phyloP scores from a whole-genome alignment of 2,888 invertebrate genomes.

The Scrobipalpa costella region DNA sequence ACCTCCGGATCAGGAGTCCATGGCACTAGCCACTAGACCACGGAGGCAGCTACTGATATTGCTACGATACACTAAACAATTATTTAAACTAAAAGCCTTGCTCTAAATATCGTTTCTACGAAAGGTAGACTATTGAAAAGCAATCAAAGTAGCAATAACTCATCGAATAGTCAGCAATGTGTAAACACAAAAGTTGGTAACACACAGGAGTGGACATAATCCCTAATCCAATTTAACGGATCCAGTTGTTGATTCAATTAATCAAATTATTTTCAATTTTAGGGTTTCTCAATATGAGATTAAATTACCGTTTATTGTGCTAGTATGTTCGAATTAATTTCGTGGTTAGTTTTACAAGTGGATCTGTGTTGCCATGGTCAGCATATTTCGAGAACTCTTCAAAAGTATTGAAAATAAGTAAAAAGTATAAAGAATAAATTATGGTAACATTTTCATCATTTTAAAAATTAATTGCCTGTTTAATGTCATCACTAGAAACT shows the following conservation, averaged over 20 bases:
- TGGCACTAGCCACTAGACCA: no score
- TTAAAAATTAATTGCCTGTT: no score
- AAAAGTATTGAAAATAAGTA: no score
- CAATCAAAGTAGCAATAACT: neutral
- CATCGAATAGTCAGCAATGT: neutral
- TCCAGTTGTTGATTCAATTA: slow-evolving; percentile 19
- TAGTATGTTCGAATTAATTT: slow-evolving; percentile 30
- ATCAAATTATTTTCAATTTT: slow-evolving; percentile 21
- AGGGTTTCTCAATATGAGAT: slow-evolving; percentile 18
- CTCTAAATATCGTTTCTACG: no score
- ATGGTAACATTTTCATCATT: no score
- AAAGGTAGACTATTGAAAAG: neutral
- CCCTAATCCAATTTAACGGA: slow-evolving; percentile 20
- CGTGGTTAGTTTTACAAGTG: slow-evolving; percentile 9
- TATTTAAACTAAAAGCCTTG: no score
- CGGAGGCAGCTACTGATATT: no score
- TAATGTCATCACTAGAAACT: no score
- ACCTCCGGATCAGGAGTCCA: no score
- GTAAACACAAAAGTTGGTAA: neutral
- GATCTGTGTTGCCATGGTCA: neutral
- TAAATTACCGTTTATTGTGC: slow-evolving; percentile 26
- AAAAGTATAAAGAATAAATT: no score
- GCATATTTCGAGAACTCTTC: no score
- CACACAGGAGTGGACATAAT: neutral
- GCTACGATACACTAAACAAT: no score